Percentiles rank a stretch among this genome's conserved stretches.
Evolutionary conservation across 1,140 invertebrate species (phyloP).

Genomic region (Rhopalosiphum padi): DNA sequence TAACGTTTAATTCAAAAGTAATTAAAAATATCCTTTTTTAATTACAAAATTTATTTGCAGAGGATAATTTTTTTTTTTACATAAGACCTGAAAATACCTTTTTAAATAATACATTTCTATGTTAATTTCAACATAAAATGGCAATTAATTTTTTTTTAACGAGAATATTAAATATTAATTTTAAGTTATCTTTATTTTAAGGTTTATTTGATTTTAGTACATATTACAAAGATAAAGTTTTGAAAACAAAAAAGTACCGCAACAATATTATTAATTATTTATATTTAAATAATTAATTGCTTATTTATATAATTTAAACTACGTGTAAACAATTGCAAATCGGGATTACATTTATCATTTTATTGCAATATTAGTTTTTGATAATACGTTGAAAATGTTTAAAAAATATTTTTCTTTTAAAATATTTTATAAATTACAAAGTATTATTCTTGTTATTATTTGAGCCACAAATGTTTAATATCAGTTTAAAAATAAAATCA

Average conservation of each 20-base stretch:
- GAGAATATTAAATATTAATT: constrained; percentile 19
- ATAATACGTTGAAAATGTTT: not conserved
- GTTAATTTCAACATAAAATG: not conserved
- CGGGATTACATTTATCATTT: too few species aligned
- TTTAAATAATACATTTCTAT: constrained; percentile 2
- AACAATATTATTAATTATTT: not conserved
- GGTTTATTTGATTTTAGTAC: not conserved
- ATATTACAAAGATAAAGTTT: not conserved
- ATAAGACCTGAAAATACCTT: not conserved
- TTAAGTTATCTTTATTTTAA: not conserved
- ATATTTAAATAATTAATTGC: constrained; percentile 3
- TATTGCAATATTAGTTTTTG: not conserved
- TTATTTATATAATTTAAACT: not conserved
- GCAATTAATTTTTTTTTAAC: not conserved
- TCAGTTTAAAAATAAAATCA: not conserved
- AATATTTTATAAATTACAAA: not conserved
- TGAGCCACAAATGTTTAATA: not conserved
- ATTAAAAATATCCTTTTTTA: constrained; percentile 4
- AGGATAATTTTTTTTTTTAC: not conserved
- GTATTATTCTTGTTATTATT: not conserved
- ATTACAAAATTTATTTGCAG: not conserved
- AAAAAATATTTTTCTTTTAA: not conserved
- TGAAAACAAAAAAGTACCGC: not conserved
- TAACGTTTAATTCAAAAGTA: not conserved
- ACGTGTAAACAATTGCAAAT: not conserved